These are phyloP conservation scores for Eumerus sabulonum DNA, from an alignment of 2,888 invertebrate species.

Conservation along the genomic window DNA sequence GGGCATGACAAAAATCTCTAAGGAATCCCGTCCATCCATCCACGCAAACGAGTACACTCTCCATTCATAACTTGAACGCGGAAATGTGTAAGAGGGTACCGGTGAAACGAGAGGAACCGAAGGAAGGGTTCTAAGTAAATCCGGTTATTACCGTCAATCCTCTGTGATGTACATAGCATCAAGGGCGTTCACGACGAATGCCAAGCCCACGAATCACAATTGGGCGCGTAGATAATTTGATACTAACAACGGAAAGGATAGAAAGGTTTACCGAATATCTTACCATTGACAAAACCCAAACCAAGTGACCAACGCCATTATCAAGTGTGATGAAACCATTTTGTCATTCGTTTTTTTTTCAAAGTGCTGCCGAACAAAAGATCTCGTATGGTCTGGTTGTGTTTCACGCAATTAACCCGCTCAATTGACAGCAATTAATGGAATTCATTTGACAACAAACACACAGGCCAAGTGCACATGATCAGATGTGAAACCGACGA, in stretches of 20 bases:
- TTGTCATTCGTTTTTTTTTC: constrained; percentile 7
- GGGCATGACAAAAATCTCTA: constrained; percentile 40
- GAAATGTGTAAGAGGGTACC: too few relatives aligned
- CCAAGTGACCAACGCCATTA: constrained; percentile 1
- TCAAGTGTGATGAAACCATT: constrained; percentile 32
- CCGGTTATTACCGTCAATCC: constrained; percentile 31
- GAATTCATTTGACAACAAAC: constrained; percentile 62
- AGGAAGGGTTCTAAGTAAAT: constrained; percentile 45
- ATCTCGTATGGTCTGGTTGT: constrained; percentile 43
- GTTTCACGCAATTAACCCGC: constrained; percentile 71
- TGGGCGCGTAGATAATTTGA: constrained; percentile 56
- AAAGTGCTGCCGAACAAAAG: constrained; percentile 24
- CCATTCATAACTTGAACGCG: constrained; percentile 1
- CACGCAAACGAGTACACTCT: not conserved
- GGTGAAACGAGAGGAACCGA: constrained; percentile 3
- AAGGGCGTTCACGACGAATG: too few relatives aligned
- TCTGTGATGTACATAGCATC: too few relatives aligned
- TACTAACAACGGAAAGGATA: constrained; percentile 56
- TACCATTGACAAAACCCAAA: constrained; percentile 8
- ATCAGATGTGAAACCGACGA: constrained; percentile 21
- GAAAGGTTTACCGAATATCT: constrained; percentile 32
- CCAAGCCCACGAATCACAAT: not conserved
- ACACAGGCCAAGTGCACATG: constrained; percentile 1
- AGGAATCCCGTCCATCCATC: constrained; percentile 33
- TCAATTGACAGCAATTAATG: constrained; percentile 71